phyloP scores from a whole-genome alignment of 2,113 vertebrate species.

The Baryphthengus martii region DNA sequence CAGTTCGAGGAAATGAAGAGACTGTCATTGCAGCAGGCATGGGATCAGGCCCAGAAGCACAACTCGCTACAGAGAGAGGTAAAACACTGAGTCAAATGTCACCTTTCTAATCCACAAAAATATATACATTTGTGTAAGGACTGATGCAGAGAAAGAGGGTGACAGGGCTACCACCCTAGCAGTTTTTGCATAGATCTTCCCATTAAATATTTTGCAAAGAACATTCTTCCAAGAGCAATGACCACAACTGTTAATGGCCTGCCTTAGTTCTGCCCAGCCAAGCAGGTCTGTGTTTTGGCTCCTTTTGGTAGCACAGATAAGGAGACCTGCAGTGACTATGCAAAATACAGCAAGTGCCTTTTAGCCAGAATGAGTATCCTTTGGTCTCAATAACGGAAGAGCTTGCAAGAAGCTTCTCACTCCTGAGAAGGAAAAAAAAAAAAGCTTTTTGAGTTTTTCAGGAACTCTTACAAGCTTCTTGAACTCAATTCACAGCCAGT shows the following conservation, averaged over 20 bases:
- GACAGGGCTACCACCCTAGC: not conserved
- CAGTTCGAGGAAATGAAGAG: not conserved
- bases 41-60: not conserved
- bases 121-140: not conserved
- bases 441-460: not conserved
- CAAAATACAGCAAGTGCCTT: not conserved
- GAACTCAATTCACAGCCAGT: not conserved
- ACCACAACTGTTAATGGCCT: not conserved
- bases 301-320: not conserved
- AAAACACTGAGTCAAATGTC: not conserved
- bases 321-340: not conserved
- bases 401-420: not conserved
- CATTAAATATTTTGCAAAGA: not conserved
- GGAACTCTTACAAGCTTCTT: not conserved
- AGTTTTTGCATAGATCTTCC: not conserved
- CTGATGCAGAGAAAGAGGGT: not conserved
- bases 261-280: not conserved
- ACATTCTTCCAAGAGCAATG: not conserved
- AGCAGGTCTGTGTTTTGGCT: not conserved
- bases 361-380: not conserved
- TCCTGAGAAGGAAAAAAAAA: not conserved
- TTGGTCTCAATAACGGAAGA: not conserved
- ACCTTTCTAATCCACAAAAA: not conserved
- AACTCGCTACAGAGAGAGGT: not conserved
- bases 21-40: not conserved